A percentile compares a stretch with the other conserved stretches of the same genome.
These are phyloP conservation scores for Ooceraea biroi DNA, from an alignment of 1,140 invertebrate genomes.

Conservation along the genomic window DNA sequence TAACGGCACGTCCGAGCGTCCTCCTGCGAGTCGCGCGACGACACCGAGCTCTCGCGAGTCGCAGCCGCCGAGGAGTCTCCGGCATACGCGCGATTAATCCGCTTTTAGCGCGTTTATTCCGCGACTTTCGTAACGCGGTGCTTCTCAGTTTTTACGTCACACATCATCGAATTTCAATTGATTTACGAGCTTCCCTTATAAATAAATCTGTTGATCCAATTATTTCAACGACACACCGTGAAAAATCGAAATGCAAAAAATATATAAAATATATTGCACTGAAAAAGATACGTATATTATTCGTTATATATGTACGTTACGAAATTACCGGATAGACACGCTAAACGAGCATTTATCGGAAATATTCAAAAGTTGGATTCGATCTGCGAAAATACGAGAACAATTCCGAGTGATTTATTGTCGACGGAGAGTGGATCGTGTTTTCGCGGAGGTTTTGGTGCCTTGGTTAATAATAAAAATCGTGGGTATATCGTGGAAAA, in stretches of 20 bases:
- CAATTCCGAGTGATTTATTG: neutral
- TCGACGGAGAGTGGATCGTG: neutral
- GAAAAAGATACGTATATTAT: neutral
- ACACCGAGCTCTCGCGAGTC: slow-evolving; percentile 28
- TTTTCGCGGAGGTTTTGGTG: slow-evolving; percentile 14
- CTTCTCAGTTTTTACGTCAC: neutral
- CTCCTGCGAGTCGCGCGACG: slow-evolving; percentile 37
- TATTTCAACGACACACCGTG: neutral
- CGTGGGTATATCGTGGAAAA: neutral
- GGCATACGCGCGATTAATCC: neutral
- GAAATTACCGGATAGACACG: neutral
- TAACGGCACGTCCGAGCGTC: slow-evolving; percentile 24
- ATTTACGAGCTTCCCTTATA: neutral
- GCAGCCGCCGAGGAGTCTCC: slow-evolving; percentile 21
- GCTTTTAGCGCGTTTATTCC: slow-evolving; percentile 2
- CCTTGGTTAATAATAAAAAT: slow-evolving; percentile 36
- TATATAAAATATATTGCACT: neutral
- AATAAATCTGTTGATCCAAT: neutral
- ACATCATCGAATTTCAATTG: too few species aligned
- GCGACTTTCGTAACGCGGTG: slow-evolving; percentile 5
- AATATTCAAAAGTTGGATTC: neutral
- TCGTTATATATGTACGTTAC: neutral
- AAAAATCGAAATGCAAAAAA: too few species aligned
- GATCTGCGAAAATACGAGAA: neutral
- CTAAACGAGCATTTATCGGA: slow-evolving; percentile 12